Percentiles rank a stretch among this genome's conserved stretches.
Conservation (phyloP, 2,888 invertebrate species). For the Poecilobothrus nobilitatus region DNA sequence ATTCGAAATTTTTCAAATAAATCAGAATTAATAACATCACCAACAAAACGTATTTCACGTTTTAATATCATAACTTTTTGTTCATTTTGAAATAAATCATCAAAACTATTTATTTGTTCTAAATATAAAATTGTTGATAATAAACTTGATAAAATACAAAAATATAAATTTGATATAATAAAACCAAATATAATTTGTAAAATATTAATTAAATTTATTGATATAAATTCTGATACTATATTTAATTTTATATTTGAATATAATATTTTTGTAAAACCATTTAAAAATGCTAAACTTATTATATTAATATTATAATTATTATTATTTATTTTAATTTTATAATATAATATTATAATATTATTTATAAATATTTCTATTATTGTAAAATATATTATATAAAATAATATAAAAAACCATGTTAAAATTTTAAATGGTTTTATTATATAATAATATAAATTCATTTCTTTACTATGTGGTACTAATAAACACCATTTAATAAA, state of each 20-base stretch:
- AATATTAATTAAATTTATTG: not conserved
- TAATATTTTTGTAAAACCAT: not conserved
- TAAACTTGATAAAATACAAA: slow-evolving; percentile 8
- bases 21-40: not conserved
- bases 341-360: not conserved
- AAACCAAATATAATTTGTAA: slow-evolving; percentile 8
- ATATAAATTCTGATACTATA: not conserved
- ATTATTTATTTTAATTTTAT: not conserved
- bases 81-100: not conserved
- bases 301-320: not conserved
- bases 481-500: slow-evolving; percentile 27
- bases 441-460: slow-evolving; percentile 24
- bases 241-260: not conserved
- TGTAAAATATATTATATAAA: slow-evolving; percentile 7
- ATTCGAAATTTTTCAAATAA: not conserved
- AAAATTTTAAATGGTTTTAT: slow-evolving; percentile 24
- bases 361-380: not conserved
- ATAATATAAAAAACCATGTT: slow-evolving; percentile 22
- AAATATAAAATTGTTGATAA: slow-evolving; percentile 4
- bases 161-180: slow-evolving; percentile 12
- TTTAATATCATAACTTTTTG: not conserved
- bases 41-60: not conserved
- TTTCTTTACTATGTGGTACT: slow-evolving; percentile 23
- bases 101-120: not conserved
- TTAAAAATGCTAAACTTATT: not conserved